Evolutionary conservation across 2,888 invertebrate species (phyloP).

Genomic region (Plebejus anna): DNA sequence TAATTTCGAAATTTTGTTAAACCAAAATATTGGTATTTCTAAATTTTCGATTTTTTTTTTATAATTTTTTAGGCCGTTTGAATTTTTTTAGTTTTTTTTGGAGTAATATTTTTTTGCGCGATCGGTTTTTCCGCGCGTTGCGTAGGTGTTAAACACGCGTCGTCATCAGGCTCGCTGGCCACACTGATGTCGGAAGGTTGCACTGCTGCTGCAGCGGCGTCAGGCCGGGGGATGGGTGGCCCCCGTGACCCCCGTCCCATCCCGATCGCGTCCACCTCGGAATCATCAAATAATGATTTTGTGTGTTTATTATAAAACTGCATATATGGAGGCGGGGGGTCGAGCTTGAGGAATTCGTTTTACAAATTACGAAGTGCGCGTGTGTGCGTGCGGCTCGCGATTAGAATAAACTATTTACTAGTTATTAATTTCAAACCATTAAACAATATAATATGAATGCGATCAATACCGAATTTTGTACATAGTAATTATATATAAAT

Average conservation of each 20-base stretch:
- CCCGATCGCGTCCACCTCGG: constrained; percentile 65
- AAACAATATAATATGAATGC: constrained; percentile 44
- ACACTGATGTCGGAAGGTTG: constrained; percentile 73
- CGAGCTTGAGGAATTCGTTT: constrained; percentile 46
- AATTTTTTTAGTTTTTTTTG: constrained; percentile 47
- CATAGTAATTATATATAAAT: constrained; percentile 40
- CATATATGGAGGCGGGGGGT: constrained; percentile 39
- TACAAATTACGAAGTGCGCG: constrained; percentile 45
- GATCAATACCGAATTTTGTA: constrained; percentile 52
- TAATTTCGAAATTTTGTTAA: constrained; percentile 65
- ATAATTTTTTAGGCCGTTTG: constrained; percentile 56
- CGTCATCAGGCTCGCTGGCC: constrained; percentile 72
- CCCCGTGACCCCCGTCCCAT: constrained; percentile 51
- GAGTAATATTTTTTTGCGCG: constrained; percentile 51
- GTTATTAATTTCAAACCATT: constrained; percentile 58
- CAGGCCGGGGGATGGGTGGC: constrained; percentile 52
- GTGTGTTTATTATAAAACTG: constrained; percentile 73
- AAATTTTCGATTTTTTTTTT: constrained; percentile 49
- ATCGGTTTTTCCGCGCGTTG: constrained; percentile 65
- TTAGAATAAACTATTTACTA: constrained; percentile 63
- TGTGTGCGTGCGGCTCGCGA: constrained; percentile 43
- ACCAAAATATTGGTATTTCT: constrained; percentile 64
- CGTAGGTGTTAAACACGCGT: constrained; percentile 78
- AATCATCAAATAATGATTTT: constrained; percentile 80
- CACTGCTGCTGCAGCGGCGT: constrained; percentile 65